phyloP scores from a whole-genome alignment of 2,113 vertebrate species.

The Rhipidura dahli region DNA sequence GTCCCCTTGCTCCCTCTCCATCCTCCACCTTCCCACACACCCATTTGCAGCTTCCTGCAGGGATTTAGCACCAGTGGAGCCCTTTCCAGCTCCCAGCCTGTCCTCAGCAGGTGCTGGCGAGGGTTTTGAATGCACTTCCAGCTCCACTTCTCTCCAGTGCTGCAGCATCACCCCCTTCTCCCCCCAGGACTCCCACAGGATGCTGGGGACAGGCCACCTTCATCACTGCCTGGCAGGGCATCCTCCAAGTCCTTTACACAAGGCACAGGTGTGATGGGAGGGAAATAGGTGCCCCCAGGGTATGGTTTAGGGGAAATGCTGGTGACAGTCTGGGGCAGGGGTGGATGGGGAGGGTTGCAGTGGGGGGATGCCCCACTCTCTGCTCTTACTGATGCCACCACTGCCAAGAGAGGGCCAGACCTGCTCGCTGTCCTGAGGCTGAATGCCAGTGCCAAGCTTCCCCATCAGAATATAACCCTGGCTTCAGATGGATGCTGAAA shows the following conservation, averaged over 20 bases:
- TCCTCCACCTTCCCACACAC: not conserved
- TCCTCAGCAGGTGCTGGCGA: not conserved
- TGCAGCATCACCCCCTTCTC: not conserved
- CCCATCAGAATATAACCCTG: not conserved
- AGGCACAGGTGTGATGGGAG: not conserved
- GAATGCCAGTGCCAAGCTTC: not conserved
- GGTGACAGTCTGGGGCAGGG: not conserved
- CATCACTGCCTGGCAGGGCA: not conserved
- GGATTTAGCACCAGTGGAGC: not conserved
- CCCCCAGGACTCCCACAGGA: fast-evolving
- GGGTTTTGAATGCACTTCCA: not conserved
- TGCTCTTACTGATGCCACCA: not conserved
- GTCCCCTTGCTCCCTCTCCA: not conserved
- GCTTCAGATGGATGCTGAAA: not conserved
- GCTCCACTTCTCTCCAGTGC: fast-evolving
- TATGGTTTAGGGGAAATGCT: not conserved
- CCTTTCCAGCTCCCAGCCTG: not conserved
- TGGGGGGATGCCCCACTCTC: not conserved
- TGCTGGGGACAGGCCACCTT: not conserved
- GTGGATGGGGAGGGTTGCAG: not conserved
- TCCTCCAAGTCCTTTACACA: not conserved
- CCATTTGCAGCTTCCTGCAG: not conserved
- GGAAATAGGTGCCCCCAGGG: not conserved
- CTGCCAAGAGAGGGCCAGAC: not conserved
- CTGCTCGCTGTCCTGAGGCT: fast-evolving